These are phyloP conservation scores for Synergus laeviventris DNA, from an alignment of 2,888 invertebrate genomes.

Conservation along the genomic window DNA sequence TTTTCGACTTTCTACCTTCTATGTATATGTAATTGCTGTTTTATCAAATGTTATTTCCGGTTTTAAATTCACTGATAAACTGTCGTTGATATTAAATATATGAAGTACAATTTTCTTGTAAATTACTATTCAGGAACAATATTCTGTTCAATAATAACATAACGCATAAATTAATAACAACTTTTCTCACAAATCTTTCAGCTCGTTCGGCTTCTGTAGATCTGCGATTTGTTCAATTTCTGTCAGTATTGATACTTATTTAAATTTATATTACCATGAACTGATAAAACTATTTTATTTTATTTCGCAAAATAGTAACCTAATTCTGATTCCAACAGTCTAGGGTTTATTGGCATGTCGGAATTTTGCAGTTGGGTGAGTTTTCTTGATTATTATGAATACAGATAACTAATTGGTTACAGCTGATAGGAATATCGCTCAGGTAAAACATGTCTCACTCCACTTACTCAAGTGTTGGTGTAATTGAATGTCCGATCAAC, in stretches of 20 bases:
- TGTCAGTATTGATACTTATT: background rate
- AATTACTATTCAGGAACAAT: background rate
- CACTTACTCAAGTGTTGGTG: background rate
- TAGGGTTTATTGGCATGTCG: background rate
- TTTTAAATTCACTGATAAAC: background rate
- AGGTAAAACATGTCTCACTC: background rate
- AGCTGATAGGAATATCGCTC: constrained; percentile 11
- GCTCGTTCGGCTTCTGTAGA: background rate
- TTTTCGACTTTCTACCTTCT: constrained; percentile 19
- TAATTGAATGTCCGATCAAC: background rate
- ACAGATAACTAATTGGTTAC: background rate
- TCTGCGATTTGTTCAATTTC: background rate
- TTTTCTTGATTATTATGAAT: constrained; percentile 2
- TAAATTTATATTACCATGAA: background rate
- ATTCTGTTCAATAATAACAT: background rate
- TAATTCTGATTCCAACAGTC: constrained; percentile 6
- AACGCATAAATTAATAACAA: background rate
- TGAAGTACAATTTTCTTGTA: background rate
- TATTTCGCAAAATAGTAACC: constrained; percentile 4
- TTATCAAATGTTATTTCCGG: background rate
- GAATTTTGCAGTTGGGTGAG: background rate
- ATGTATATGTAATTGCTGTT: background rate
- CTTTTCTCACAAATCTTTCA: too few species aligned
- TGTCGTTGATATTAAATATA: background rate
- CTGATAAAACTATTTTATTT: background rate